phyloP scores from a whole-genome alignment of 2,113 vertebrate genomes.

The Paraplagusia blochii region DNA sequence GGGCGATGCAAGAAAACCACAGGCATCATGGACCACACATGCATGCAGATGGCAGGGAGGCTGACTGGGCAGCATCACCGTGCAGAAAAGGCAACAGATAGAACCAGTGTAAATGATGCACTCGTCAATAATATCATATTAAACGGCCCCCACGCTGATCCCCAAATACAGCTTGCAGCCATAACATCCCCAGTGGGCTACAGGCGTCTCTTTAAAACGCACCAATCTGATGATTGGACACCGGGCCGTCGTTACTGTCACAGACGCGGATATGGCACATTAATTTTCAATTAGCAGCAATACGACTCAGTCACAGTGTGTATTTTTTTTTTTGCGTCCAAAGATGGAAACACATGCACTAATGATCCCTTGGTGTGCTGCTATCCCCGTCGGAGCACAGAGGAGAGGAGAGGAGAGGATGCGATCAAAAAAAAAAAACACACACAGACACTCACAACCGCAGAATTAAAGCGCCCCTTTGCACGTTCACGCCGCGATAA shows the following conservation, averaged over 20 bases:
- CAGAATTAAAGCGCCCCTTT: neutral
- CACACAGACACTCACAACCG: too few species aligned
- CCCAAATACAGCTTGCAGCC: slow-evolving; percentile 34
- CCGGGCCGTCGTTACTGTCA: slow-evolving; percentile 23
- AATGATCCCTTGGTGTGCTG: slow-evolving; percentile 46
- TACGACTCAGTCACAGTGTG: slow-evolving; percentile 22
- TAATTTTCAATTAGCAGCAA: slow-evolving; percentile 58
- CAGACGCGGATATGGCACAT: slow-evolving; percentile 48
- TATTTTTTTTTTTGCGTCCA: slow-evolving; percentile 27
- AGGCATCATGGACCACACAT: slow-evolving; percentile 33
- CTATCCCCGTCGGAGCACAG: slow-evolving; percentile 15
- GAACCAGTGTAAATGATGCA: slow-evolving; percentile 19
- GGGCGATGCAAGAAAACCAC: slow-evolving; percentile 20
- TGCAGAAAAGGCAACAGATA: slow-evolving; percentile 6
- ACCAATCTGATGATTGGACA: slow-evolving; percentile 25
- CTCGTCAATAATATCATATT: slow-evolving; percentile 4
- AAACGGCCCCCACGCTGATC: slow-evolving; percentile 33
- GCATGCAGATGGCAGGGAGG: slow-evolving; percentile 16
- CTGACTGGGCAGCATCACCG: neutral
- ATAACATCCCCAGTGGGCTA: slow-evolving; percentile 34
- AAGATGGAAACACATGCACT: slow-evolving; percentile 41
- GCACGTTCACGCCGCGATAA: slow-evolving; percentile 33
- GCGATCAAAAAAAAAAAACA: neutral
- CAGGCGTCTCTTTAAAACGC: slow-evolving; percentile 44
- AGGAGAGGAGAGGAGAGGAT: slow-evolving; percentile 18